Conservation (phyloP, 2,888 invertebrate genomes). For the Dicyrtoma fusca region DNA sequence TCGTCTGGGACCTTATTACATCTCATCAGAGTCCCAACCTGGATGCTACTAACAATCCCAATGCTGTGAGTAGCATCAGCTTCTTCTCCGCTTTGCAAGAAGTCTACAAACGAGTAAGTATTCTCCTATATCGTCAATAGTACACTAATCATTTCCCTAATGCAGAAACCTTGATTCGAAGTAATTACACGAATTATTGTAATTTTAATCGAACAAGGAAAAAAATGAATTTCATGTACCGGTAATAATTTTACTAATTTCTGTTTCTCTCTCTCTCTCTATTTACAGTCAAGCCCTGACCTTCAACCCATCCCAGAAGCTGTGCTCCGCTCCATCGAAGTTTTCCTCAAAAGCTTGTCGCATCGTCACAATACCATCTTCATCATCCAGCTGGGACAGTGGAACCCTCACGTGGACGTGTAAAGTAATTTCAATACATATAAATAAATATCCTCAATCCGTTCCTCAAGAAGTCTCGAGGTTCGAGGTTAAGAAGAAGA, state of each 20-base stretch:
- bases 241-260: too few relatives aligned
- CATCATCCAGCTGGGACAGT: neutral
- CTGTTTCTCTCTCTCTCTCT: neutral
- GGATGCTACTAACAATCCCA: too few relatives aligned
- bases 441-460: too few relatives aligned
- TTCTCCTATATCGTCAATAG: neutral
- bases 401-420: too few relatives aligned
- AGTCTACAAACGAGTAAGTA: slow-evolving; percentile 23
- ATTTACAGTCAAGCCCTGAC: slow-evolving; percentile 24
- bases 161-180: neutral
- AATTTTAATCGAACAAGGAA: too few relatives aligned
- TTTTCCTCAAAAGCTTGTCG: neutral
- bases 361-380: neutral
- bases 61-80: neutral
- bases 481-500: too few relatives aligned
- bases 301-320: slow-evolving; percentile 1
- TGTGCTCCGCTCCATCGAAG: slow-evolving; percentile 3
- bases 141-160: neutral
- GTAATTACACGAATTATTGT: too few relatives aligned
- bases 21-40: too few relatives aligned
- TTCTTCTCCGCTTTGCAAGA: slow-evolving; percentile 16
- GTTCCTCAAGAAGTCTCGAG: too few relatives aligned
- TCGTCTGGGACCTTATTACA: slow-evolving; percentile 1
- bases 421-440: too few relatives aligned
- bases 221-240: too few relatives aligned